Conservation (phyloP, 2,888 invertebrate genomes). For the Limnephilus marmoratus region DNA sequence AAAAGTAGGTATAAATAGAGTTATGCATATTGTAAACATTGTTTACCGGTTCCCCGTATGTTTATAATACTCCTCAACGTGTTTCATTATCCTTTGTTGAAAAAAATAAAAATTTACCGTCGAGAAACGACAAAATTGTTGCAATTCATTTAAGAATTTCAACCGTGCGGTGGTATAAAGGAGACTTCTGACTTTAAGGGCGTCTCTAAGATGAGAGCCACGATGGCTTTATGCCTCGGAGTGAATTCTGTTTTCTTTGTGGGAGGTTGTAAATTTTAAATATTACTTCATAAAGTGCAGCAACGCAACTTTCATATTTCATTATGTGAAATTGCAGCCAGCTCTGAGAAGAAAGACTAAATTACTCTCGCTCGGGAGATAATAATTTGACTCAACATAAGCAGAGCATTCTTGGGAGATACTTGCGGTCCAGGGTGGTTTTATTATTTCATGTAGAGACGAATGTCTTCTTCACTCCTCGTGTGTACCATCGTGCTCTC, state of each 20-base stretch:
- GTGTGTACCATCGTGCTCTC: not conserved
- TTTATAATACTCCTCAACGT: not conserved
- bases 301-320: slow-evolving; percentile 44
- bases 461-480: not conserved
- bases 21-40: not conserved
- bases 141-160: not conserved
- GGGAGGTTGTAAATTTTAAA: slow-evolving; percentile 25
- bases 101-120: not conserved
- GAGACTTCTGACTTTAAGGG: not conserved
- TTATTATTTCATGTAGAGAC: slow-evolving; percentile 32
- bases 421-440: slow-evolving; percentile 32
- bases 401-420: slow-evolving; percentile 17
- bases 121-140: not conserved
- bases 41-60: not conserved
- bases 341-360: slow-evolving; percentile 35
- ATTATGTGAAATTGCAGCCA: slow-evolving; percentile 38
- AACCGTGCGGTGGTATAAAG: not conserved
- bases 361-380: slow-evolving; percentile 34
- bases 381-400: slow-evolving; percentile 35
- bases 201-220: not conserved
- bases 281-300: slow-evolving; percentile 34
- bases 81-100: not conserved
- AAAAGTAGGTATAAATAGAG: no score
- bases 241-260: slow-evolving; percentile 8
- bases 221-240: not conserved